phyloP scores from a whole-genome alignment of 2,888 invertebrate genomes.

The Thera obeliscata region DNA sequence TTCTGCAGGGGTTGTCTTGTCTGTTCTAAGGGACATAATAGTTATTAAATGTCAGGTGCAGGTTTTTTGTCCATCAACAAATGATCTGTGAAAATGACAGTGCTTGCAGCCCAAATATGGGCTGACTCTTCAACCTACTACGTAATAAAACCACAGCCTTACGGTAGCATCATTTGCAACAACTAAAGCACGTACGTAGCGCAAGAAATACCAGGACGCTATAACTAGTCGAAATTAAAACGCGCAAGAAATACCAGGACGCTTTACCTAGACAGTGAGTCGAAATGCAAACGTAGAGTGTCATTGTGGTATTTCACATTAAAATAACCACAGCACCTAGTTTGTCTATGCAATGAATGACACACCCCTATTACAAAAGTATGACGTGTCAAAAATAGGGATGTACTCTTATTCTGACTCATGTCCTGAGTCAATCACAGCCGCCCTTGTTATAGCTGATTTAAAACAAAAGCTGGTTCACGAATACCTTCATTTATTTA shows the following conservation, averaged over 20 bases:
- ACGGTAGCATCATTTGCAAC: not conserved
- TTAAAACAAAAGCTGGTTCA: constrained; percentile 9
- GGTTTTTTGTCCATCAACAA: too few relatives aligned
- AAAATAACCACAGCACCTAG: constrained; percentile 42
- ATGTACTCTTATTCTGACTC: constrained; percentile 47
- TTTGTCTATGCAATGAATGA: constrained; percentile 62
- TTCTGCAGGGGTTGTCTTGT: too few relatives aligned
- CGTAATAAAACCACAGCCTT: not conserved
- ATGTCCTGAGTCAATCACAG: constrained; percentile 45
- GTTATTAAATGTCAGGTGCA: too few relatives aligned
- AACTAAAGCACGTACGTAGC: not conserved
- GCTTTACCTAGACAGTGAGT: constrained; percentile 24
- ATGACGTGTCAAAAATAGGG: constrained; percentile 50
- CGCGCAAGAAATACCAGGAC: constrained; percentile 4
- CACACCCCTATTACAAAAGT: constrained; percentile 59
- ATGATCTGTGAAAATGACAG: too few relatives aligned
- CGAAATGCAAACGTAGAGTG: constrained; percentile 10
- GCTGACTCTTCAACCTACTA: not conserved
- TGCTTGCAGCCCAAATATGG: not conserved
- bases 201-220: constrained; percentile 5
- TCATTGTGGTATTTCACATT: constrained; percentile 22
- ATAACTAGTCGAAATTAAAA: constrained; percentile 12
- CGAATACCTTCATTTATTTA: not conserved
- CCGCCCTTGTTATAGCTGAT: constrained; percentile 23
- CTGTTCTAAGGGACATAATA: too few relatives aligned